Conservation (phyloP, 2,797 vertebrate species). For the Lepilemur septentrionalis region DNA sequence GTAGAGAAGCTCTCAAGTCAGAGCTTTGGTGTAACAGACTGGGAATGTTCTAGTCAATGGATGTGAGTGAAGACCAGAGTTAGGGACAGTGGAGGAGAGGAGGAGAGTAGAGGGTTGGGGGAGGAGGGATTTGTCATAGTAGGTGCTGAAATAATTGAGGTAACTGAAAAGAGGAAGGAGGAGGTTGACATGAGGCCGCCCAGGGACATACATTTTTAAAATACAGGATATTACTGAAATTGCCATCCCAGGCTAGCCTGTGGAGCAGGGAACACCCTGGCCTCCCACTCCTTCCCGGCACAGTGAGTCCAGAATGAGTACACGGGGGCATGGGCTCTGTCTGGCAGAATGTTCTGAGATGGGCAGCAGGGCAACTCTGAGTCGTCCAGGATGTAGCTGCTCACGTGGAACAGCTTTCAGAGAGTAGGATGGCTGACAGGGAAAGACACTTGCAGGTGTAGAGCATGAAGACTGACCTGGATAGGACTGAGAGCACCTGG, state of each 20-base stretch:
- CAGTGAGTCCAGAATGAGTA: background rate
- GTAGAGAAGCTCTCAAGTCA: background rate
- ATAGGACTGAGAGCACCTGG: background rate
- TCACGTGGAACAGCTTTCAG: background rate
- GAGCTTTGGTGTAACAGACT: background rate
- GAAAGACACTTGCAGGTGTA: background rate
- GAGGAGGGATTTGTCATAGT: background rate
- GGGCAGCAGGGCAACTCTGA: background rate
- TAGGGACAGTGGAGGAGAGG: background rate
- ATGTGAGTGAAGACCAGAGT: background rate
- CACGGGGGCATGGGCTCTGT: background rate
- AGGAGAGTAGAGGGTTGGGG: background rate
- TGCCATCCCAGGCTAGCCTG: background rate
- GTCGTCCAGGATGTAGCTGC: background rate
- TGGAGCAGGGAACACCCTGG: background rate
- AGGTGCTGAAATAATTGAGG: background rate
- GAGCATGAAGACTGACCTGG: background rate
- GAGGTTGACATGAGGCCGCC: background rate
- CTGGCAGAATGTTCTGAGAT: background rate
- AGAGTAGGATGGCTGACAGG: background rate
- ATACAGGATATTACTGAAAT: background rate
- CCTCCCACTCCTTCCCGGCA: background rate
- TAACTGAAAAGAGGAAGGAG: background rate
- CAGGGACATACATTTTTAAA: background rate
- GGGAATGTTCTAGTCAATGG: background rate